phyloP scores from a whole-genome alignment of 2,113 vertebrate genomes.

The Zapus hudsonius region DNA sequence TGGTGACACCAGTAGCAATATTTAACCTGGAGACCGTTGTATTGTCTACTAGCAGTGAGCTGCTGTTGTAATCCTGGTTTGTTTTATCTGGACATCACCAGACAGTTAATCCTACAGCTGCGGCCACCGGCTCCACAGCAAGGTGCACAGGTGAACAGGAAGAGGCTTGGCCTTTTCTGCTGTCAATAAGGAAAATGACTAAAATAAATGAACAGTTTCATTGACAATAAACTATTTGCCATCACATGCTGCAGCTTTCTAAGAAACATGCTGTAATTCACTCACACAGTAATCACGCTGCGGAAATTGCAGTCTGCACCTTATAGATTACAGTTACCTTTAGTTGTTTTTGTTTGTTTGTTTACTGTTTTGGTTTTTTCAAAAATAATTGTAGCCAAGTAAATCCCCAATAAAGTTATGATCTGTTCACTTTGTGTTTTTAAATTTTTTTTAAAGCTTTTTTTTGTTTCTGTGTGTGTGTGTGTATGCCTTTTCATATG shows the following conservation, averaged over 20 bases:
- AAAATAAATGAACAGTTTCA: constrained; percentile 84
- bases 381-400: constrained; percentile 95
- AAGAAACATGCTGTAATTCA: constrained; percentile 89
- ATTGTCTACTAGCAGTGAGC: constrained; percentile 81
- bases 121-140: constrained; percentile 82
- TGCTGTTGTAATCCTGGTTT: constrained; percentile 63
- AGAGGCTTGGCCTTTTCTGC: constrained; percentile 85
- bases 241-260: constrained; percentile 90
- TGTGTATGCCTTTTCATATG: no score
- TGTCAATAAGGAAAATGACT: constrained; percentile 87
- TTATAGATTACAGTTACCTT: constrained; percentile 94
- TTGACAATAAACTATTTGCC: constrained; percentile 87
- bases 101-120: constrained; percentile 82
- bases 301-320: constrained; percentile 94
- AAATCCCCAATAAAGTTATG: constrained; percentile 98
- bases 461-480: no score
- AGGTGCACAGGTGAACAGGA: constrained; percentile 76
- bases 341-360: constrained; percentile 82
- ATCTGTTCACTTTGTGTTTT: constrained; percentile 87
- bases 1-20: constrained; percentile 71
- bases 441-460: constrained; percentile 7
- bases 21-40: constrained; percentile 74
- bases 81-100: constrained; percentile 82
- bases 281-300: constrained; percentile 93
- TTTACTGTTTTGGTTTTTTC: constrained; percentile 47